Evolutionary conservation across 1,140 invertebrate species (phyloP).

Genomic region (Rhyacophila brunnea): DNA sequence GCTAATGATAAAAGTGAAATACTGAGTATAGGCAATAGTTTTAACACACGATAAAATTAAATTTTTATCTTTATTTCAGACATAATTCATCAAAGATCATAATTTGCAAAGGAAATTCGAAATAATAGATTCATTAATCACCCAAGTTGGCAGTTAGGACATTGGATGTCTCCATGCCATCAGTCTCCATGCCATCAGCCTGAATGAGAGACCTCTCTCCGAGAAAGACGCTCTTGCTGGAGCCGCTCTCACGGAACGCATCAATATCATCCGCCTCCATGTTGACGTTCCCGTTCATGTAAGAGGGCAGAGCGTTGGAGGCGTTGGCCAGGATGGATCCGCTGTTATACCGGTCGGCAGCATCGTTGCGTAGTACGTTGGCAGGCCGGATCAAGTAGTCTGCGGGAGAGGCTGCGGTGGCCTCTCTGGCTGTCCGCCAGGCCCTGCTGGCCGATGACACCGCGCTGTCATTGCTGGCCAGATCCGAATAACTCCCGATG

Average conservation of each 20-base stretch:
- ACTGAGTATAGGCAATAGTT: too few relatives aligned
- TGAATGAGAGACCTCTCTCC: constrained; percentile 2
- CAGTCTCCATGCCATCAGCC: constrained; percentile 8
- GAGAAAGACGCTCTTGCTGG: constrained; percentile 12
- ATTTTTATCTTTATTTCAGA: too few relatives aligned
- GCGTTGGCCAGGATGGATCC: constrained; percentile 11
- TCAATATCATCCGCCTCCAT: constrained; percentile 5
- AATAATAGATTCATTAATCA: too few relatives aligned
- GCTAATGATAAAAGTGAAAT: too few relatives aligned
- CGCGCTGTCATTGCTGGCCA: constrained; percentile 16
- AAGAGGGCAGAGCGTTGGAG: constrained; percentile 8
- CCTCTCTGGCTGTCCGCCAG: constrained; percentile 14
- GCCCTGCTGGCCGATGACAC: background rate
- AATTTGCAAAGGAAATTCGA: too few relatives aligned
- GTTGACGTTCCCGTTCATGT: constrained; percentile 2
- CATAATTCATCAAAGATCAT: too few relatives aligned
- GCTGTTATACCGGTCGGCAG: constrained; percentile 7
- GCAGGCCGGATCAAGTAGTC: constrained; percentile 2
- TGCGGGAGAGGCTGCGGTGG: background rate
- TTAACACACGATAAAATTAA: too few relatives aligned
- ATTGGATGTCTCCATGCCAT: constrained; percentile 13
- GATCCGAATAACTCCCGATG: constrained; percentile 39
- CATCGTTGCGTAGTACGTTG: constrained; percentile 1
- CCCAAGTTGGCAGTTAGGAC: too few relatives aligned
- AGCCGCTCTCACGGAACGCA: constrained; percentile 6